Conservation (phyloP, 2,888 invertebrate species). For the Synergus itoensis region DNA sequence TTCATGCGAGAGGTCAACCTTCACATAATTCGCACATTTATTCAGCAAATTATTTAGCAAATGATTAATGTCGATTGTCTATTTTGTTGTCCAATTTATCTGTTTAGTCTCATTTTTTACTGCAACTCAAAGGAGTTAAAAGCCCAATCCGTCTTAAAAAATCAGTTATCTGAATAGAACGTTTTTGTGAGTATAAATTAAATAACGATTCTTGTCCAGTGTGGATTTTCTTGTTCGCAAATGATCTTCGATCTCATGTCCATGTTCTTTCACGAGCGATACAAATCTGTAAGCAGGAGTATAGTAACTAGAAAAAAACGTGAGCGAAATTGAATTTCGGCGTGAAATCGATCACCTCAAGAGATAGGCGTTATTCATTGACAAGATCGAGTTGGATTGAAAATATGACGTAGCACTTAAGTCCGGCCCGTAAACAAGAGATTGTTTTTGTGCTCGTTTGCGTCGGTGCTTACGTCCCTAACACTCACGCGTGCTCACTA, state of each 20-base stretch:
- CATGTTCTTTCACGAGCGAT: background rate
- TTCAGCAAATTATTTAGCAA: too few species aligned
- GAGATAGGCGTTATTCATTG: constrained; percentile 16
- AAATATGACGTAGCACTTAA: constrained; percentile 54
- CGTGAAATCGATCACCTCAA: constrained; percentile 23
- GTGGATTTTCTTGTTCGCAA: background rate
- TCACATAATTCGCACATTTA: too few species aligned
- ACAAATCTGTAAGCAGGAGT: background rate
- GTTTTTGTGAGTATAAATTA: background rate
- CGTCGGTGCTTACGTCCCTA: constrained; percentile 11
- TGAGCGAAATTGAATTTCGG: constrained; percentile 25
- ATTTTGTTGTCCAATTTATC: background rate
- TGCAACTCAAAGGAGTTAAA: background rate
- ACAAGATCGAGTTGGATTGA: constrained; percentile 36
- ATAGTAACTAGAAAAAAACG: background rate
- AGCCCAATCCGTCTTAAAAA: background rate
- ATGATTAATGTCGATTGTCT: background rate
- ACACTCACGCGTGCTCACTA: constrained; percentile 54
- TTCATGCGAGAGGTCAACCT: background rate
- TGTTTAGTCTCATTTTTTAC: background rate
- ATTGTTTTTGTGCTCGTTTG: constrained; percentile 47
- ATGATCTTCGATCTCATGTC: constrained; percentile 10
- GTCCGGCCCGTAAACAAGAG: constrained; percentile 40
- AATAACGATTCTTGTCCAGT: background rate
- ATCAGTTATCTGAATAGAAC: background rate